Percentiles rank a stretch among this genome's conserved stretches.
Conservation (phyloP, 2,797 vertebrate genomes). For the Sylvilagus floridanus region DNA sequence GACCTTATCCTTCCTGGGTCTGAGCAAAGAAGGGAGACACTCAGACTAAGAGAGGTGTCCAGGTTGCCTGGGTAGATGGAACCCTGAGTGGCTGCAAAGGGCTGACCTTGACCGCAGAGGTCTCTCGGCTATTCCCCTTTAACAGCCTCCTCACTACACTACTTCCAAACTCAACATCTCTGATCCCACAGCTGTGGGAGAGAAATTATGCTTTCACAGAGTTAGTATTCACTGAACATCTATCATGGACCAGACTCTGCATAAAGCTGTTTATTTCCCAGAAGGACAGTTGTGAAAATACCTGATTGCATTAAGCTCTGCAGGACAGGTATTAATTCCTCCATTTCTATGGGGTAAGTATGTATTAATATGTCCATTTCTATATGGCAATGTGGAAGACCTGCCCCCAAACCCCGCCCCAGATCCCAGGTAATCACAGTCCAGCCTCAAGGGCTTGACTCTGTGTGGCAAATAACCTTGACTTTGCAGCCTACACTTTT, state of each 20-base stretch:
- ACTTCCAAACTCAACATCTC: background rate
- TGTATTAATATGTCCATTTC: too few species aligned
- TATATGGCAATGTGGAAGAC: background rate
- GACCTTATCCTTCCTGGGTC: background rate
- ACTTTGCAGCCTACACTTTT: background rate
- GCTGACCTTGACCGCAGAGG: too few species aligned
- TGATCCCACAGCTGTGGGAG: background rate
- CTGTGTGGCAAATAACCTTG: background rate
- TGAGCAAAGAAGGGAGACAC: background rate
- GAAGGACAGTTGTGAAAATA: background rate
- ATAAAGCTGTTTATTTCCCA: background rate
- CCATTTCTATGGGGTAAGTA: background rate
- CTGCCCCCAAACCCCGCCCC: background rate
- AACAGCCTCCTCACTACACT: rapidly evolving
- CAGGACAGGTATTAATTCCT: background rate
- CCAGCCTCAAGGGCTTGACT: background rate
- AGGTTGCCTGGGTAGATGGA: background rate
- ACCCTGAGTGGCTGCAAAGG: background rate
- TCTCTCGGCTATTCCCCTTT: rapidly evolving
- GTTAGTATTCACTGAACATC: background rate
- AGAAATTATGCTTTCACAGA: background rate
- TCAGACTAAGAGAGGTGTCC: too few species aligned
- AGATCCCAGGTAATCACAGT: background rate
- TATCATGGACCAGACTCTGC: background rate
- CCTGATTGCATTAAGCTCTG: background rate